These are phyloP conservation scores for Diorhabda carinulata DNA, from an alignment of 1,140 invertebrate genomes.

Conservation along the genomic window DNA sequence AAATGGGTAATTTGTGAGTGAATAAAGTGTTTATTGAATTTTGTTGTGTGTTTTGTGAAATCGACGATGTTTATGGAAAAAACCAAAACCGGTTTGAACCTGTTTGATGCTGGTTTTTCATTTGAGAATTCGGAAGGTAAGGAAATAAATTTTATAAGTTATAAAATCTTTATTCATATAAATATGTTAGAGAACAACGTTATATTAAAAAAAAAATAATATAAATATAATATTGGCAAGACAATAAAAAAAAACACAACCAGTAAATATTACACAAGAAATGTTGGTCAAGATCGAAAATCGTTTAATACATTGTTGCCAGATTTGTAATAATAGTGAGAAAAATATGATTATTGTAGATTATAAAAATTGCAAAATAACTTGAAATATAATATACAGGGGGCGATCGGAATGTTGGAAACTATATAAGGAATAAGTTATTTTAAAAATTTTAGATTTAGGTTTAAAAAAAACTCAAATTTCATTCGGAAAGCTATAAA, in stretches of 20 bases:
- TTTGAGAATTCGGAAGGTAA: too few relatives aligned
- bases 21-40: too few relatives aligned
- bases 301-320: background rate
- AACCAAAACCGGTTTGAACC: too few relatives aligned
- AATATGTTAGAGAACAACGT: constrained; percentile 20
- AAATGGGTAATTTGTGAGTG: too few relatives aligned
- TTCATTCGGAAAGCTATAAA: too few relatives aligned
- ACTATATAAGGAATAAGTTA: too few relatives aligned
- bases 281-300: background rate
- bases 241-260: constrained; percentile 20
- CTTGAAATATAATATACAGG: too few relatives aligned
- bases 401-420: background rate
- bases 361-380: background rate
- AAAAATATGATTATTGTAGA: background rate
- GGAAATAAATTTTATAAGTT: background rate
- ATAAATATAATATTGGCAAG: constrained; percentile 23
- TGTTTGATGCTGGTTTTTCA: too few relatives aligned
- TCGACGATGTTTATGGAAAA: too few relatives aligned
- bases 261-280: constrained; percentile 13
- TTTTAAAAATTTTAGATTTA: too few relatives aligned
- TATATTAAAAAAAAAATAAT: constrained; percentile 16
- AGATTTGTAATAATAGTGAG: background rate
- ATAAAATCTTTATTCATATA: constrained; percentile 18
- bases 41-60: too few relatives aligned
- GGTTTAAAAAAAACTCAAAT: too few relatives aligned